Base-by-base conservation (phyloP, 2,888 invertebrate genomes). In the Cancer borealis region DNA sequence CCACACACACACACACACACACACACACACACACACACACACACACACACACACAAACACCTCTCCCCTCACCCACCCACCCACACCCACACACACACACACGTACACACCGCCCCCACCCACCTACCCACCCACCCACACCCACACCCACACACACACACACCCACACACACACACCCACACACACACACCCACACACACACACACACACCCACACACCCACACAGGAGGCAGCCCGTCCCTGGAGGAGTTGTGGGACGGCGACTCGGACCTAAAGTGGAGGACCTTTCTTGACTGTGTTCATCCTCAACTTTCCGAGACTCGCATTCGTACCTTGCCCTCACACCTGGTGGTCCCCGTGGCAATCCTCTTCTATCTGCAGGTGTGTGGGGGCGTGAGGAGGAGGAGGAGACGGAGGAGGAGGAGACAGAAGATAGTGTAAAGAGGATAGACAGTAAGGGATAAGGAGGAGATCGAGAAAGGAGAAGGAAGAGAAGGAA, bases 241-340 rank as follows among this genome's bases (percentile, higher is more conserved):
- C 54, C 79, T 95, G 21, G 95, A 95, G 92, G 95, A 95, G 84
- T 88, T 95, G 3, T 95, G 95, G 95, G 92, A 95, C 39, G 95
- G 94, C n/a, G 95, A 94, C 30, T 47, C 88, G 1, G 95, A 95
- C 30, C 79, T 95, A 12, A 94, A 95, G 79, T 95, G 95, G 95
- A 91, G 93, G 21, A 95, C 95, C 3, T 95, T 95, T 88, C 89
- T 94, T n/a, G 95, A 95, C 93, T 94, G 93, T 88, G 88, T 95
- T 60, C 95, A 95, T 84, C 94, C 95, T 10, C 91, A 90, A 17
- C 93, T 95, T 10, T 90, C 66, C 12, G 95, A 95, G 91, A 95
- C 95, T 5, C 88, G 88, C 21, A 94, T 95, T 54, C 49, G 93
- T 0, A 49, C 88, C 4, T 89, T 95, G 6, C 92, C 93, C 2